Conservation (phyloP, 2,113 vertebrate species). For the Ancistrus triradiatus region DNA sequence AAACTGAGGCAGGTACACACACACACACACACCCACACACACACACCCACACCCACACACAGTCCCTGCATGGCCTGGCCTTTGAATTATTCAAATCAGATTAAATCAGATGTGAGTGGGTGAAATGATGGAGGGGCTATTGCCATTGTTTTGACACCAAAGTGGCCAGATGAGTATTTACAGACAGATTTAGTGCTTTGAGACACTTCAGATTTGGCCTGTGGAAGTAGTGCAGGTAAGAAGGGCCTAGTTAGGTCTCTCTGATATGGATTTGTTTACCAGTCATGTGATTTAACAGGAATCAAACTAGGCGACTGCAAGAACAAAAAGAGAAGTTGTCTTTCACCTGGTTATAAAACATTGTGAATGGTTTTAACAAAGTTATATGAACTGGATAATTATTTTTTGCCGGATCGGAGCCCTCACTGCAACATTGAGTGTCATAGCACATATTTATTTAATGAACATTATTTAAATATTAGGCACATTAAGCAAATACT, state of each 20-base stretch:
- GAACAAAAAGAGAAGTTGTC: no score
- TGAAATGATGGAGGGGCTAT: slow-evolving; percentile 18
- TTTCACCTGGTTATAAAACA: no score
- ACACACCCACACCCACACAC: neutral
- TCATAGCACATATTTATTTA: no score
- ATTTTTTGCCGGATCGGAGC: no score
- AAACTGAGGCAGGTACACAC: slow-evolving; percentile 1
- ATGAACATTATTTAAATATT: no score
- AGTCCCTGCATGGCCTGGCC: slow-evolving; percentile 3
- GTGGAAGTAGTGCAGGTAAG: neutral
- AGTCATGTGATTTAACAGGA: neutral
- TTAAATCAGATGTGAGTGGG: slow-evolving; percentile 13
- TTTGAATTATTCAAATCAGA: slow-evolving; percentile 36
- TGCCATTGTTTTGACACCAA: slow-evolving; percentile 23
- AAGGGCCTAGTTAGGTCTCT: slow-evolving; percentile 8
- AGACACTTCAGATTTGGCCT: slow-evolving; percentile 26
- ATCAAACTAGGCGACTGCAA: no score
- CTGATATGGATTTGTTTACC: slow-evolving; percentile 2
- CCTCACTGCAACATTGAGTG: no score
- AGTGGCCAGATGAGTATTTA: slow-evolving; percentile 31
- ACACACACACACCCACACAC: neutral
- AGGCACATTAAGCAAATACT: no score
- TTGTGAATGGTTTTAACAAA: no score
- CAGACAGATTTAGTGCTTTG: slow-evolving; percentile 28
- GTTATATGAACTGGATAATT: no score